Base-by-base conservation (phyloP, 2,888 invertebrate species). In the Osmoderma eremita region DNA sequence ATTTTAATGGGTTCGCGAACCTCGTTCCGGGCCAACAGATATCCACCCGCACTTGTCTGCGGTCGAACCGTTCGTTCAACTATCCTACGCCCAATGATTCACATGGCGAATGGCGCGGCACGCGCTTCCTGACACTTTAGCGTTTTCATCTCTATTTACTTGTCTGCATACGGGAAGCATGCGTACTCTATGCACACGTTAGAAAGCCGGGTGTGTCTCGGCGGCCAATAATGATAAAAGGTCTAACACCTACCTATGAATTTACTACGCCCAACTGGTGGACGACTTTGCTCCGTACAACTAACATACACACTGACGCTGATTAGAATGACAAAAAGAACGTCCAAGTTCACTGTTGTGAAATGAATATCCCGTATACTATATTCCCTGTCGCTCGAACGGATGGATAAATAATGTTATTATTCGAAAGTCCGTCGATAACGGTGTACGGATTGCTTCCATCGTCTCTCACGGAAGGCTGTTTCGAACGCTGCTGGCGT, bases 171-270 rank as follows among this genome's bases (percentile, higher is more conserved):
- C 15, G 24, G 38, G 36, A 24, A 39, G n/a, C 15, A 30, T 20
- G 56, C 13, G 39, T 41, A 13, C 22, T 56, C 22, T 41, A 20
- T 30, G 45, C 18, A 30, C 42, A 42, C 45, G 30, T 61, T 48
- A 48, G 58, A 45, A 56, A 61, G 18, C 58, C 45, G 58, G 58
- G 58, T 61, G 58, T 61, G 58, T 42, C 58, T 12, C 58, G 18
- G 20, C 56, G 58, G 24, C 58, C 45, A 61, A 61, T 61, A 61
- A 48, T 61, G 58, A 61, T 45, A 61, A 61, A 61, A 61, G 58
- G 45, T 45, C 42, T 61, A 61, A 61, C 58, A 61, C 58, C 58
- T 61, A 61, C 48, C 58, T 48, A 45, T 45, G 36, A 61, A 45
- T 41, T 48, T 61, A 45, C 45, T 41, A 56, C 41, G 56, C 56